Evolutionary conservation across 1,140 invertebrate species (phyloP).

Genomic region (Anastrepha obliqua): DNA sequence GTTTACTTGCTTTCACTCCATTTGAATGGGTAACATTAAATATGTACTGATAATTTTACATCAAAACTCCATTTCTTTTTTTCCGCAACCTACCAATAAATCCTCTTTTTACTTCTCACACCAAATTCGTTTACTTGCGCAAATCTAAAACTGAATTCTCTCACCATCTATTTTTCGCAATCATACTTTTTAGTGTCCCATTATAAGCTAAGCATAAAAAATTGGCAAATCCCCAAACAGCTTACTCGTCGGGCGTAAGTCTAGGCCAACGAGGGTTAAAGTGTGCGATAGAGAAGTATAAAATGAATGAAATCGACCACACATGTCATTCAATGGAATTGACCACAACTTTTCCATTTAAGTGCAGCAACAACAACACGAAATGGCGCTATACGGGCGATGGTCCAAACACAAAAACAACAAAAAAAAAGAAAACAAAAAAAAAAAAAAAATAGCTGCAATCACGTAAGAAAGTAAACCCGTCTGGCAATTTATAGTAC

Average conservation of each 20-base stretch:
- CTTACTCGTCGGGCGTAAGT: background rate
- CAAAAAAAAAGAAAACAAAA: background rate
- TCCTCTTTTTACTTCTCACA: background rate
- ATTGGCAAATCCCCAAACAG: conserved; percentile 37
- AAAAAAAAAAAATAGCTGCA: background rate
- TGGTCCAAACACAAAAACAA: background rate
- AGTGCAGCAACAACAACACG: background rate
- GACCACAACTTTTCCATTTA: conserved; percentile 51
- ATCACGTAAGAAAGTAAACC: background rate
- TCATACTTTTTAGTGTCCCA: conserved; percentile 38
- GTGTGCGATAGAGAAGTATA: background rate
- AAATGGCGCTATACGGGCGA: background rate
- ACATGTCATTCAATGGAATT: conserved; percentile 33
- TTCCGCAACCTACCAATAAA: no score
- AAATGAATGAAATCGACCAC: conserved; percentile 5
- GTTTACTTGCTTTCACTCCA: no score
- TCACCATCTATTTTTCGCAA: background rate
- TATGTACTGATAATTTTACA: no score
- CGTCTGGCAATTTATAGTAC: conserved; percentile 13
- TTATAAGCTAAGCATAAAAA: conserved; percentile 43
- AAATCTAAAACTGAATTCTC: background rate
- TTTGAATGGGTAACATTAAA: no score
- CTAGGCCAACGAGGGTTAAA: background rate
- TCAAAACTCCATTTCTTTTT: no score
- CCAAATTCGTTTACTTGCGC: background rate